Evolutionary conservation across 2,113 vertebrate genomes (phyloP).

Genomic region (Cromileptes altivelis): DNA sequence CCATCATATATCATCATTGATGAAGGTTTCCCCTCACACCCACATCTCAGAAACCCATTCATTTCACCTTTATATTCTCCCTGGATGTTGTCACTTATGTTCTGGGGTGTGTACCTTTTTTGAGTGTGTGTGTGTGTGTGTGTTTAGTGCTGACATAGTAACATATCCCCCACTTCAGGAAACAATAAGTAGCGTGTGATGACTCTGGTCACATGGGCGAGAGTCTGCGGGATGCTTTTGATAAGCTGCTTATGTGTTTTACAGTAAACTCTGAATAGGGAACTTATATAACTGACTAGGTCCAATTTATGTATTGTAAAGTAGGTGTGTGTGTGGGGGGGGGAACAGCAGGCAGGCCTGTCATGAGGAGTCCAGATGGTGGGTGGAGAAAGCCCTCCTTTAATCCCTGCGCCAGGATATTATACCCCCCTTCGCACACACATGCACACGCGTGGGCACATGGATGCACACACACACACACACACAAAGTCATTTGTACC

Average conservation of each 20-base stretch:
- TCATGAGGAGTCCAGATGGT: constrained; percentile 82
- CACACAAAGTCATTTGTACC: constrained; percentile 18
- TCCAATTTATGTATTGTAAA: constrained; percentile 2
- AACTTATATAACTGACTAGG: constrained; percentile 40
- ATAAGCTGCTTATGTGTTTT: constrained; percentile 68
- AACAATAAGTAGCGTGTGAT: constrained; percentile 46
- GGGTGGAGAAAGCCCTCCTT: constrained; percentile 74
- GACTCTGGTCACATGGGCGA: constrained; percentile 28
- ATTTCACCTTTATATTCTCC: neutral
- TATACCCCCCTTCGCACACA: constrained; percentile 30
- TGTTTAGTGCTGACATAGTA: constrained; percentile 33
- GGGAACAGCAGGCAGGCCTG: constrained; percentile 75
- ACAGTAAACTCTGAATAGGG: constrained; percentile 31
- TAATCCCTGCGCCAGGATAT: constrained; percentile 78
- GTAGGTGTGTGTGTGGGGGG: constrained; percentile 34
- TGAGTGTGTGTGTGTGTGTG: constrained; percentile 17
- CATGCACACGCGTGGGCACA: neutral
- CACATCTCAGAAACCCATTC: neutral
- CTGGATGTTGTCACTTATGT: neutral
- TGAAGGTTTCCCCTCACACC: neutral
- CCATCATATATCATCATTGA: neutral
- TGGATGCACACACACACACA: constrained; percentile 23
- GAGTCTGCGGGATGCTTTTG: constrained; percentile 11
- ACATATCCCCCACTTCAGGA: constrained; percentile 57
- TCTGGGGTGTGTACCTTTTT: neutral